These are phyloP conservation scores for Sapajus apella DNA, from an alignment of 2,113 vertebrate species.

Conservation along the genomic window DNA sequence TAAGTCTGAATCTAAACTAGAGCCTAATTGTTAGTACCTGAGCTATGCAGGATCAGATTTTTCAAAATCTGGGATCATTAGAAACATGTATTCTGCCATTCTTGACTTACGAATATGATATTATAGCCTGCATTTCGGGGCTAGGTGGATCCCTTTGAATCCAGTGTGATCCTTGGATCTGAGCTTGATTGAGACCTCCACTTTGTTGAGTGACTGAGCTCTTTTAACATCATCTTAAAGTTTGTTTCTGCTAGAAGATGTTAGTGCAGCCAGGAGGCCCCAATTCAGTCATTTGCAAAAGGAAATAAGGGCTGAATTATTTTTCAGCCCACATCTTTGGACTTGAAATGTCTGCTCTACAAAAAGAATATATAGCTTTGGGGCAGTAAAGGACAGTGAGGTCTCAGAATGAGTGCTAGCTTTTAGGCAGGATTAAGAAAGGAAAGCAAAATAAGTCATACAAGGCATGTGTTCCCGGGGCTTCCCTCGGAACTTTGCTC, in stretches of 20 bases:
- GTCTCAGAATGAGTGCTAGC: slow-evolving; percentile 53
- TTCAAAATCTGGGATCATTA: background rate
- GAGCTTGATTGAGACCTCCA: background rate
- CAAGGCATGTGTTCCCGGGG: slow-evolving; percentile 53
- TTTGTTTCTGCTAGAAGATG: background rate
- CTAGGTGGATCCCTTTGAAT: background rate
- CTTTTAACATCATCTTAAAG: background rate
- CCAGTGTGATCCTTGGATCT: background rate
- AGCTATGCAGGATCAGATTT: background rate
- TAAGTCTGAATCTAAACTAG: background rate
- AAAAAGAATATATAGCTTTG: slow-evolving; percentile 34
- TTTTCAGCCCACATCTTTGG: slow-evolving; percentile 64
- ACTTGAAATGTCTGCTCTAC: slow-evolving; percentile 43
- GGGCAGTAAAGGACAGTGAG: slow-evolving; percentile 44
- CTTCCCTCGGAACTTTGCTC: slow-evolving; percentile 41
- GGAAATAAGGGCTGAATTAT: slow-evolving; percentile 64
- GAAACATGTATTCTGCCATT: background rate
- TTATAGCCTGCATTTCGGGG: background rate
- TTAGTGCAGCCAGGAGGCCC: background rate
- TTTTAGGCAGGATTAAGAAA: slow-evolving; percentile 63
- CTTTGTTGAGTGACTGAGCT: background rate
- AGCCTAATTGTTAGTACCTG: background rate
- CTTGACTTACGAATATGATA: background rate
- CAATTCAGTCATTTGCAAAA: background rate
- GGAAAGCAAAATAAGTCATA: slow-evolving; percentile 62